These are phyloP conservation scores for Pyrocoelia pectoralis DNA, from an alignment of 2,888 invertebrate genomes.

Conservation along the genomic window DNA sequence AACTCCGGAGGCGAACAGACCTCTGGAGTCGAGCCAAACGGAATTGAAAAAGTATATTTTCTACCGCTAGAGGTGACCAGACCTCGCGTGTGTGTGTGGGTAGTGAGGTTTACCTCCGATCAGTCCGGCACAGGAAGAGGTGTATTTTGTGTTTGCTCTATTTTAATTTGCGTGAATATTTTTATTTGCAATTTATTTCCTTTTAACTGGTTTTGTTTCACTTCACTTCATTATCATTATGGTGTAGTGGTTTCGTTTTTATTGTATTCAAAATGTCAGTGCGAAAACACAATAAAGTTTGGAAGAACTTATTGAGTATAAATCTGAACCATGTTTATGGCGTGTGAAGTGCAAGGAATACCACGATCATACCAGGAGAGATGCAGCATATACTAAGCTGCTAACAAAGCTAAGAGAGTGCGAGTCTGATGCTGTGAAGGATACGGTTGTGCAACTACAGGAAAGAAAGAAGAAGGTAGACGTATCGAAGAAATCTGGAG, in stretches of 20 bases:
- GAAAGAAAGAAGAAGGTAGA: too few species aligned
- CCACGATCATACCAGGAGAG: background rate
- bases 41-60: too few species aligned
- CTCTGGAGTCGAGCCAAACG: too few species aligned
- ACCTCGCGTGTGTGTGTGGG: too few species aligned
- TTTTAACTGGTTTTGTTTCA: background rate
- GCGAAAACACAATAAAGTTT: background rate
- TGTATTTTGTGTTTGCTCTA: background rate
- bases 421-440: conserved; percentile 2
- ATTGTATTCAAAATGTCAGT: too few species aligned
- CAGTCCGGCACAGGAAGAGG: background rate
- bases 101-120: too few species aligned
- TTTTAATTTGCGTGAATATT: too few species aligned
- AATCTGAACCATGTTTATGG: background rate
- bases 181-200: too few species aligned
- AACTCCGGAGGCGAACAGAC: too few species aligned
- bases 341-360: conserved; percentile 1
- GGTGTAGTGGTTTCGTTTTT: background rate
- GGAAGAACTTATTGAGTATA: conserved; percentile 2
- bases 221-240: too few species aligned
- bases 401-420: background rate
- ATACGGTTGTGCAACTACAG: conserved; percentile 1
- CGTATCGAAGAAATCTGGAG: conserved; percentile 7
- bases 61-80: too few species aligned
- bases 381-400: too few species aligned